A percentile compares a stretch with the other conserved stretches of the same genome.
Conservation (phyloP, 1,140 invertebrate species). For the Drosophila setifemur region DNA sequence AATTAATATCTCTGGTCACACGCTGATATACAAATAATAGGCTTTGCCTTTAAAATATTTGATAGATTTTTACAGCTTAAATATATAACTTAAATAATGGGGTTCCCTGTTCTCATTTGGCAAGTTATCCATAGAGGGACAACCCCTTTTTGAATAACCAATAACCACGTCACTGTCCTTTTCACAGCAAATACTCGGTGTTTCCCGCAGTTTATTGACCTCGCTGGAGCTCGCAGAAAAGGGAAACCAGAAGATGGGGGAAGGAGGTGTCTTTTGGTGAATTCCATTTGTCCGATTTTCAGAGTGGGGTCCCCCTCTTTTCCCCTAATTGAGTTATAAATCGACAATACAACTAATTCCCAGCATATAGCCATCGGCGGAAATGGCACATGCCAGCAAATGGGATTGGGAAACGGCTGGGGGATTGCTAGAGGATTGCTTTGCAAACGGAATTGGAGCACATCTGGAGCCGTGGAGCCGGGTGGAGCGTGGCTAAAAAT, state of each 20-base stretch:
- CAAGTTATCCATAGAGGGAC: too few relatives aligned
- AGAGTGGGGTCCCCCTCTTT: background rate
- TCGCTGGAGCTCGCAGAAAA: background rate
- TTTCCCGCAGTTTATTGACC: constrained; percentile 36
- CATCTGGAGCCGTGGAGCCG: constrained; percentile 59
- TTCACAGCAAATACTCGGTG: background rate
- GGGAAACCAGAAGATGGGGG: background rate
- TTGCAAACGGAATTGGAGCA: constrained; percentile 28
- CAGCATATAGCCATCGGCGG: constrained; percentile 43
- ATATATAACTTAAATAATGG: too few relatives aligned
- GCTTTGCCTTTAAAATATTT: too few relatives aligned
- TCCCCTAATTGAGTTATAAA: constrained; percentile 57
- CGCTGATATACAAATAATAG: too few relatives aligned
- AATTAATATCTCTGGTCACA: too few relatives aligned
- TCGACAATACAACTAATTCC: constrained; percentile 32
- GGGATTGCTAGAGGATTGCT: constrained; percentile 4
- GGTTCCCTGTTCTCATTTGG: too few relatives aligned
- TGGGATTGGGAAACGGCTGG: constrained; percentile 22
- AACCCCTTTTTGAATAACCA: background rate
- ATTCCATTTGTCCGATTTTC: background rate
- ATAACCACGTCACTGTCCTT: background rate
- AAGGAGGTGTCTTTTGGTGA: constrained; percentile 11
- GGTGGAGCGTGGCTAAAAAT: constrained; percentile 31
- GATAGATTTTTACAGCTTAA: too few relatives aligned
- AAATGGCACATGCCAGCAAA: constrained; percentile 33